A percentile compares a stretch with the other conserved stretches of the same genome.
Evolutionary conservation across 2,888 invertebrate genomes (phyloP).

Genomic region (Harmothoe impar): DNA sequence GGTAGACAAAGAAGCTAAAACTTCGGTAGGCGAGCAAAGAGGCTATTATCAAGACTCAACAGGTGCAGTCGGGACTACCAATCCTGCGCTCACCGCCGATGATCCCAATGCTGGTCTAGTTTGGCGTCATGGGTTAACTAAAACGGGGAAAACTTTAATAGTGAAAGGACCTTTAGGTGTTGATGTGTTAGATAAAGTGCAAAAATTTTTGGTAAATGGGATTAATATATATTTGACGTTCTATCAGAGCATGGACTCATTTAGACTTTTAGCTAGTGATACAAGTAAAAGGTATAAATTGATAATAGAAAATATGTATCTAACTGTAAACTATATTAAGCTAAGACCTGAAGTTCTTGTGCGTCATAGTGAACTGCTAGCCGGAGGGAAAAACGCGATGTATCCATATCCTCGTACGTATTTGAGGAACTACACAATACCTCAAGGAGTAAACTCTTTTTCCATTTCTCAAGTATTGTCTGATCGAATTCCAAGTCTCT

Average conservation of each 20-base stretch:
- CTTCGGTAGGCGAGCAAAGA: background rate
- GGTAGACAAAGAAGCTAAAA: no score
- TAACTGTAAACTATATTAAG: background rate
- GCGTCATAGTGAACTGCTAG: background rate
- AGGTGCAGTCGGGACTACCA: background rate
- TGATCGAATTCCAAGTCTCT: background rate
- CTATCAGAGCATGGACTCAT: background rate
- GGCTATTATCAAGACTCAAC: no score
- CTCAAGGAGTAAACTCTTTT: background rate
- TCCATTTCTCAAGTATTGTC: slow-evolving; percentile 1
- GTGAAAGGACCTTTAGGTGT: background rate
- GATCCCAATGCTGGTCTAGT: background rate
- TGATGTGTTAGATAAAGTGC: background rate
- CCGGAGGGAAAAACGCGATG: no score
- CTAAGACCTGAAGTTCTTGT: background rate
- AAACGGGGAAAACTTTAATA: background rate
- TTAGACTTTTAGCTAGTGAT: background rate
- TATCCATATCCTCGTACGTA: background rate
- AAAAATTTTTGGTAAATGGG: background rate
- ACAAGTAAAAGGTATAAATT: background rate
- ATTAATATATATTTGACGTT: background rate
- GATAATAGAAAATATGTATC: background rate
- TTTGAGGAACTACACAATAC: background rate
- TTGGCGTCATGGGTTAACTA: background rate
- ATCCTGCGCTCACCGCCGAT: background rate